Evolutionary conservation across 2,797 vertebrate species (phyloP).

Genomic region (Falco columbarius): DNA sequence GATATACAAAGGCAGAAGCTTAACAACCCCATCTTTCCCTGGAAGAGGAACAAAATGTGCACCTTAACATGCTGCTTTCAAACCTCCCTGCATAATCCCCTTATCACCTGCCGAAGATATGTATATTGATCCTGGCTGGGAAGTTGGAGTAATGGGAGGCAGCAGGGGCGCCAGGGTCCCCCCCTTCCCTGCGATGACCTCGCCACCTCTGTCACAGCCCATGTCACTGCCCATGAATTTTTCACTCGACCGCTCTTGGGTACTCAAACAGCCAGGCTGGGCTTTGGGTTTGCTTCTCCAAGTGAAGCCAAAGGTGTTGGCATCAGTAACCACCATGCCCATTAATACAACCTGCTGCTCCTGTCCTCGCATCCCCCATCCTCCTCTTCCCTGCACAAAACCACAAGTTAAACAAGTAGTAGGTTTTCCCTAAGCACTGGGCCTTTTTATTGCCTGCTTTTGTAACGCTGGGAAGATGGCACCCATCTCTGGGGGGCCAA

Average conservation of each 20-base stretch:
- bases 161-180: not conserved
- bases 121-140: constrained; percentile 10
- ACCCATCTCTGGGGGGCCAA: not conserved
- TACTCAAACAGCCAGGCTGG: not conserved
- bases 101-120: constrained; percentile 5
- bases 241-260: not conserved
- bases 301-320: not conserved
- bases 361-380: rapidly evolving
- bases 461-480: not conserved
- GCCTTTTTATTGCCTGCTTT: not conserved
- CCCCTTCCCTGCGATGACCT: not conserved
- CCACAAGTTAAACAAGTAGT: rapidly evolving
- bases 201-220: not conserved
- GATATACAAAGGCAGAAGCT: constrained; percentile 57
- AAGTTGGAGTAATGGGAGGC: not conserved
- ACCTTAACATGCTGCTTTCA: not conserved
- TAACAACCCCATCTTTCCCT: constrained; percentile 49
- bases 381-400: not conserved
- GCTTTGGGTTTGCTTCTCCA: not conserved
- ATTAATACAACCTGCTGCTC: rapidly evolving
- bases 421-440: not conserved
- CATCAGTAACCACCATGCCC: rapidly evolving
- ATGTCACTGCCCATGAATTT: not conserved
- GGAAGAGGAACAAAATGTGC: constrained; percentile 51
- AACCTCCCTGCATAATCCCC: constrained; percentile 38